Conservation (phyloP, 2,888 invertebrate species). For the Odontothrips loti region DNA sequence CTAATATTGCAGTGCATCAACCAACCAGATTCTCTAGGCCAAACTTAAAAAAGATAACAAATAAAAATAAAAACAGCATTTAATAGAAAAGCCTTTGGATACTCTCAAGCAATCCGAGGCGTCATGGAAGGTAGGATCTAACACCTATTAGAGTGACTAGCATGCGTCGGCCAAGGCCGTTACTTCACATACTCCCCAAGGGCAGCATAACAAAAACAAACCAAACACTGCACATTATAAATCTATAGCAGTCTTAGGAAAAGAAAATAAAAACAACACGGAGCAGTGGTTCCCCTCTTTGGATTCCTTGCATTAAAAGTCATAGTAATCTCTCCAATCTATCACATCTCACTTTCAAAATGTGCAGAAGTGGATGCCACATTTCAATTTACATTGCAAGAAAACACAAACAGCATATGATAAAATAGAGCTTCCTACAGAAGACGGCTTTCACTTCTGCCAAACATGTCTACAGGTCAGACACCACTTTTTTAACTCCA, state of each 20-base stretch:
- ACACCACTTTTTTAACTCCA: conserved; percentile 16
- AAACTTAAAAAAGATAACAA: conserved; percentile 25
- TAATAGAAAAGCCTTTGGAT: conserved; percentile 26
- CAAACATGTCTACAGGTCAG: conserved; percentile 3
- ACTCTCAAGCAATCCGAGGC: conserved; percentile 10
- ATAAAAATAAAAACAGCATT: conserved; percentile 27
- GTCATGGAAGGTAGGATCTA: conserved; percentile 26
- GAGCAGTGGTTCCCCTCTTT: conserved; percentile 21
- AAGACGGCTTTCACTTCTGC: conserved; percentile 4
- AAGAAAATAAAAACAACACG: conserved; percentile 25
- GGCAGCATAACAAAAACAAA: conserved; percentile 26
- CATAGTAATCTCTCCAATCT: conserved; percentile 9
- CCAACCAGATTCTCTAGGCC: conserved; percentile 24
- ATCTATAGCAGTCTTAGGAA: conserved; percentile 26
- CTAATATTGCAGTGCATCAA: conserved; percentile 26
- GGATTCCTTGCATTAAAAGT: conserved; percentile 22
- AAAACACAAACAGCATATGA: conserved; percentile 20
- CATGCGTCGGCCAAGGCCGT: conserved; percentile 23
- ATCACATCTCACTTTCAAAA: background rate
- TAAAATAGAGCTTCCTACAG: background rate
- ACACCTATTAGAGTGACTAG: conserved; percentile 23
- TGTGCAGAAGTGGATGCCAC: background rate
- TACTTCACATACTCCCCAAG: conserved; percentile 26
- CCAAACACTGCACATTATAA: conserved; percentile 26
- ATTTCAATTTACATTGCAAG: conserved; percentile 9